These are phyloP conservation scores for Anhinga anhinga DNA, from an alignment of 2,113 vertebrate genomes.

Conservation along the genomic window DNA sequence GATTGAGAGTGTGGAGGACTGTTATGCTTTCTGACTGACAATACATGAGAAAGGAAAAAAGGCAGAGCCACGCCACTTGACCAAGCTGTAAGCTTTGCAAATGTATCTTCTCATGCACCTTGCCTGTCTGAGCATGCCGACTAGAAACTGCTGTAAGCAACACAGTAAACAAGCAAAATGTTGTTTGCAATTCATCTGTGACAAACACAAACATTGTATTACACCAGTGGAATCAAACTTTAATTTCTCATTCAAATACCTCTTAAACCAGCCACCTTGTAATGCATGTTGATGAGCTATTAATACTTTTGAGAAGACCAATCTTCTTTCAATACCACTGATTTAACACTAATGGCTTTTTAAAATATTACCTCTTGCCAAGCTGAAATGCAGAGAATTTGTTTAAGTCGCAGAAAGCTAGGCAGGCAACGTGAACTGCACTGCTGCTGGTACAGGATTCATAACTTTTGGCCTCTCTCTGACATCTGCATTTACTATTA, in stretches of 20 bases:
- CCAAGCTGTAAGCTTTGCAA: background rate
- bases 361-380: background rate
- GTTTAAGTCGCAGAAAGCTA: background rate
- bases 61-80: background rate
- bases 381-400: background rate
- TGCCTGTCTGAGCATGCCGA: background rate
- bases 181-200: background rate
- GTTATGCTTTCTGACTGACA: background rate
- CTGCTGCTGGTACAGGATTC: background rate
- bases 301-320: background rate
- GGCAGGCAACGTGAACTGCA: background rate
- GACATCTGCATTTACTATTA: conserved; percentile 5
- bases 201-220: background rate
- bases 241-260: conserved; percentile 1
- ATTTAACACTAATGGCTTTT: conserved; percentile 32
- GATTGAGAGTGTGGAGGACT: background rate
- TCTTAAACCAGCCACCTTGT: background rate
- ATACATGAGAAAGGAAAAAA: background rate
- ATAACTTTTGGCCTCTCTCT: background rate
- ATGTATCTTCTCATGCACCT: background rate
- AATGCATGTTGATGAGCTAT: conserved; percentile 18
- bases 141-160: background rate
- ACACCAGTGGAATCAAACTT: background rate
- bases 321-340: conserved; percentile 15
- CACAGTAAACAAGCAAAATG: background rate